Percentiles rank a stretch among this genome's conserved stretches.
Conservation (phyloP, 2,888 invertebrate genomes). For the Rhagonycha fulva region DNA sequence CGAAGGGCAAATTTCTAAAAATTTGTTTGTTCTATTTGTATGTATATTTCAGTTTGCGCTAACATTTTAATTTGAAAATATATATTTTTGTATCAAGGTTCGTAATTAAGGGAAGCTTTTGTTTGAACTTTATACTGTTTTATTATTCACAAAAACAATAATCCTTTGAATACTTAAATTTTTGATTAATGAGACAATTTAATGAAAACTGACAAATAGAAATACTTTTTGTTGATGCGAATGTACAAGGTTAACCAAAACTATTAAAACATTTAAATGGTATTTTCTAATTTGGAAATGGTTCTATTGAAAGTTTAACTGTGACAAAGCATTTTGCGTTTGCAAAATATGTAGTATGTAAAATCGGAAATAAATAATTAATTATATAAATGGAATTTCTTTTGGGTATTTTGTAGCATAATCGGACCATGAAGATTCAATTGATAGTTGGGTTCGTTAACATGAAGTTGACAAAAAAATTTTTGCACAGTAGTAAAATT, state of each 20-base stretch:
- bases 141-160: background rate
- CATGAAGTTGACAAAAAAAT: conserved; percentile 1
- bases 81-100: background rate
- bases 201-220: background rate
- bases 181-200: background rate
- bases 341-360: background rate
- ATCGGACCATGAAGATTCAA: conserved; percentile 22
- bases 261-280: background rate
- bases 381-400: conserved; percentile 10
- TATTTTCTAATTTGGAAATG: background rate
- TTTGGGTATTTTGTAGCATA: conserved; percentile 7
- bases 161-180: background rate
- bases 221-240: background rate
- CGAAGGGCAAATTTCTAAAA: background rate
- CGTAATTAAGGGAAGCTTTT: background rate
- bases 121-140: background rate
- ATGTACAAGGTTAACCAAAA: background rate
- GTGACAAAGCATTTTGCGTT: background rate
- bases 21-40: background rate
- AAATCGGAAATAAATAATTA: conserved; percentile 22
- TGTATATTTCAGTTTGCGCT: background rate
- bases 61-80: background rate
- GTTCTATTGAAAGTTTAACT: background rate
- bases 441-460: conserved; percentile 16
- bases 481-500: background rate